Evolutionary conservation across 23 tunicate species (phyloP), one percentile per base, ranked within the genome.

Genomic region (Oikopleura albicans): DNA sequence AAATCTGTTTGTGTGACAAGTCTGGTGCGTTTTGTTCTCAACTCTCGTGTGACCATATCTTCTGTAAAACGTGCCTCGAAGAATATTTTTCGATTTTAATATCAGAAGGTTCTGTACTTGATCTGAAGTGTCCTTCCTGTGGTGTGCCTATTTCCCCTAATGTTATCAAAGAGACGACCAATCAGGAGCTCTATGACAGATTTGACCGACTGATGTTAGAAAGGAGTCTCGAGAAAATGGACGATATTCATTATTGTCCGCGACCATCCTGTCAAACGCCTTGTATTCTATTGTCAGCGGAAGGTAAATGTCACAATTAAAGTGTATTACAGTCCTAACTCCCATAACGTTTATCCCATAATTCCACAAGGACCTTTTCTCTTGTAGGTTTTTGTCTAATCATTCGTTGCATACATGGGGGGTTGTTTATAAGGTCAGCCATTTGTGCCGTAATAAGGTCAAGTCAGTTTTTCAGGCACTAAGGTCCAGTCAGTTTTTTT

Each of bases 201-300:
- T 71, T 16, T 29, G 79, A 71, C 34, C 33, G 35, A 29, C 2
- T 71, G 33, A 71, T 71, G 33, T 31, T 71, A 12, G 34, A 71
- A 29, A 71, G 35, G 37, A 29, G 79, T 29, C 37, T 71, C 33
- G 79, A 71, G 28, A 4, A 29, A 71, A 71, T 71, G 79, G 79
- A 71, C 37, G 79, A 71, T 29, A 71, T 71, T 29, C 34, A 16
- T 71, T 71, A 71, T 29, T 71, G 79, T 71, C 79, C 79, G 31
- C 28, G 79, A 71, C 33, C 79, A 29, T 22, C 34, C 36, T 71
- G 79, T 71, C 28, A 37, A 71, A 71, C 35, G 37, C 79, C 79
- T 12, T 12, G 79, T 31, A 71, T 71, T 16, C 4, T 71, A 22
- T 29, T 71, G 4, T 71, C 79, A 2, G 4, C 27, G 37, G 79